Evolutionary conservation across 2,797 vertebrate genomes (phyloP), one percentile per base, ranked within the genome.

Genomic region (Phyllotis vaccarum): DNA sequence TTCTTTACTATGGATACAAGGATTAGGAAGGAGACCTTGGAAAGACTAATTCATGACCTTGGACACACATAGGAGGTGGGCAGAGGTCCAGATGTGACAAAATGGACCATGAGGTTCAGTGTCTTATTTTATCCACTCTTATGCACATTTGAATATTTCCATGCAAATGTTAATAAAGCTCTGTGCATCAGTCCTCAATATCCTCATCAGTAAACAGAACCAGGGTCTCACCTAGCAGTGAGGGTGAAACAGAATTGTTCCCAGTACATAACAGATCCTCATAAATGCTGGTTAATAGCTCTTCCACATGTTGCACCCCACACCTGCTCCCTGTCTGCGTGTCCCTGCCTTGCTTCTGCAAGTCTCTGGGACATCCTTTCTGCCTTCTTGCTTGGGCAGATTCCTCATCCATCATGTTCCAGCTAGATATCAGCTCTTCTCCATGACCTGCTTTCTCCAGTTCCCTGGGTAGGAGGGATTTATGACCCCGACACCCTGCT

Each of bases 381-480:
- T 60, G 64, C 92, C 49, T 93, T 74, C 95, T 21, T 87, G 62
- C 90, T 93, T 83, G 88, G 76, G 93, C 78, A 83, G 83, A 96
- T 90, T 54, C 82, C 94, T 95, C 96, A 97, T 90, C 90, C 0
- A 70, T 95, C 95, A 95, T 24, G 81, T 86, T 96, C 87, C 81
- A 76, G 90, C 91, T 95, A 96, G 96, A 96, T 95, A 93, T 87
- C 94, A 94, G 88, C 95, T 97, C 92, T 62, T 94, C 92, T 85
- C 83, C 46, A 72, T 58, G 95, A 91, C 89, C 96, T 95, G 93
- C 81, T 96, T 95, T 96, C 94, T 93, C 62, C 0, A 16, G 79
- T 93, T 97, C 92, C 89, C 94, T 1, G 78, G 90, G 86, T 96
- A 96, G 88, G 75, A 74, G 91, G 93, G 93, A 97, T 97, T 97